Evolutionary conservation across 2,888 invertebrate species (phyloP).

Genomic region (Agrochola lychnidis): DNA sequence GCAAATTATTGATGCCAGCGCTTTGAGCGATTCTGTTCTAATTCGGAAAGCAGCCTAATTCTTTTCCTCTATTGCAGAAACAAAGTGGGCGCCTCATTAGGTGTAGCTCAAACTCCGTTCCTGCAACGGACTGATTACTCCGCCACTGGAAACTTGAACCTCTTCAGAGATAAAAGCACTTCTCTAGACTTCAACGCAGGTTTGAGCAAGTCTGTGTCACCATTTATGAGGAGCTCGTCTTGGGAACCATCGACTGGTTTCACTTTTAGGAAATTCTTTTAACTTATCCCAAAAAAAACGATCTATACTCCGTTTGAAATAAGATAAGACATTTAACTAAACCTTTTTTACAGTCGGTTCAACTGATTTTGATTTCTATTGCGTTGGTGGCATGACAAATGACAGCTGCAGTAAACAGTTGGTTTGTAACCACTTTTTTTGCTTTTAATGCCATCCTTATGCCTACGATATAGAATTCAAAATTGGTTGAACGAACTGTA

Average conservation of each 20-base stretch:
- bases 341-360: too few relatives aligned
- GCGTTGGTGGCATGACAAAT: too few relatives aligned
- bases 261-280: slow-evolving; percentile 69
- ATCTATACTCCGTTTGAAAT: too few relatives aligned
- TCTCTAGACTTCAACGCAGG: slow-evolving; percentile 78
- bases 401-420: too few relatives aligned
- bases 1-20: too few relatives aligned
- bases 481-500: too few relatives aligned
- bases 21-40: too few relatives aligned
- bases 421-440: too few relatives aligned
- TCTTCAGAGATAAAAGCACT: slow-evolving; percentile 65
- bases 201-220: slow-evolving; percentile 71
- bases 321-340: too few relatives aligned
- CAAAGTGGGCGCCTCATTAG: slow-evolving; percentile 71
- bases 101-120: slow-evolving; percentile 69
- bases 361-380: too few relatives aligned
- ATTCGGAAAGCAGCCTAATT: background rate
- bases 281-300: slow-evolving; percentile 12
- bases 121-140: slow-evolving; percentile 74
- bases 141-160: slow-evolving; percentile 73
- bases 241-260: slow-evolving; percentile 73
- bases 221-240: slow-evolving; percentile 68
- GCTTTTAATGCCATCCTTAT: too few relatives aligned
- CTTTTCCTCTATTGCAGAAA: slow-evolving; percentile 61
- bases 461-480: too few relatives aligned